Percentiles rank a stretch among this genome's conserved stretches.
Evolutionary conservation across 2,113 vertebrate genomes (phyloP).

Genomic region (Spea bombifrons): DNA sequence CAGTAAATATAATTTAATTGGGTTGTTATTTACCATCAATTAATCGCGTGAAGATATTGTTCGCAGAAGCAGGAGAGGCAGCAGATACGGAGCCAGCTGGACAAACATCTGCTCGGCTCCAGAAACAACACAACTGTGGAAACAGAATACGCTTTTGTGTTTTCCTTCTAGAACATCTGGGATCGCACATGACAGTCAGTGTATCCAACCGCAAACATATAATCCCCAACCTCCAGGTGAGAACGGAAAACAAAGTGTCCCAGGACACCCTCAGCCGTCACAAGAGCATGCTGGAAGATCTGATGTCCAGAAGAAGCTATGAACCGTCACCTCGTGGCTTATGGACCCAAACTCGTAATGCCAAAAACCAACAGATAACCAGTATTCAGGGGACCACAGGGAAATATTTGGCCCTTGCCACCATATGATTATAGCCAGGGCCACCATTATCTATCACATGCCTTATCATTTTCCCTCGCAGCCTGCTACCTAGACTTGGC

Average conservation of each 20-base stretch:
- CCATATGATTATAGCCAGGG: no score
- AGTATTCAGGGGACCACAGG: no score
- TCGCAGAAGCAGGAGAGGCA: slow-evolving; percentile 18
- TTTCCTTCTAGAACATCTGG: slow-evolving; percentile 19
- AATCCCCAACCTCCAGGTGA: slow-evolving; percentile 7
- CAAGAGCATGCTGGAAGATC: no score
- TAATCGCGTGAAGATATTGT: slow-evolving; percentile 34
- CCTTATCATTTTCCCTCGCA: no score
- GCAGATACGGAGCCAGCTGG: slow-evolving; percentile 18
- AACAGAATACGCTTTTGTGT: slow-evolving; percentile 10
- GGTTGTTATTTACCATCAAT: slow-evolving; percentile 33
- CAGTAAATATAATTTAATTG: slow-evolving; percentile 32
- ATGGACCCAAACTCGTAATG: no score
- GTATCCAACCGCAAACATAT: not conserved
- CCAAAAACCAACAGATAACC: no score
- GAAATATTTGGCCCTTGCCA: no score
- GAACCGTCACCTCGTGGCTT: no score
- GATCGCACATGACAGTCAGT: not conserved
- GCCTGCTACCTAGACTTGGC: no score
- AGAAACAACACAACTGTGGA: not conserved
- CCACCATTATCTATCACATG: no score
- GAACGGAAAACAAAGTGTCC: not conserved
- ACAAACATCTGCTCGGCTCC: slow-evolving; percentile 17
- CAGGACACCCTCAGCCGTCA: not conserved
- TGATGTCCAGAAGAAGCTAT: no score